Base-by-base conservation (phyloP, 2,113 vertebrate genomes). In the Odobenus rosmarus region DNA sequence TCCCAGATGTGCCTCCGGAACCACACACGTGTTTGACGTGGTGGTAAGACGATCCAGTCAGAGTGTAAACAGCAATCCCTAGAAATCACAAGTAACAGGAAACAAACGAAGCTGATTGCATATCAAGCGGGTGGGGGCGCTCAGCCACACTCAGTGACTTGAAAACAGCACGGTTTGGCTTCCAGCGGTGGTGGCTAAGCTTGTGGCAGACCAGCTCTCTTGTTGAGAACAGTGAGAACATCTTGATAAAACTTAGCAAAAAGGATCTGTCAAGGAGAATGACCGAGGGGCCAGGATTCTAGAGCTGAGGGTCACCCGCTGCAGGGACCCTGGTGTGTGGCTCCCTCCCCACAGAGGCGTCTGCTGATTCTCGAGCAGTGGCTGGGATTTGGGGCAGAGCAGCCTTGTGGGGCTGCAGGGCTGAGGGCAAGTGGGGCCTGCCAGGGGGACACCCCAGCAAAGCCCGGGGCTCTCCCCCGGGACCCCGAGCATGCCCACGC, bases 121-220 rank as follows among this genome's bases (percentile, higher is more conserved):
- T 2, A 0, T 49, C 26, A 0, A 11, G 18, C 4, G 42, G 9
- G 23, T 10, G 23, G 3, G 8, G 16, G 9, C 1, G 72, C 33
- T 46, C 26, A 28, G 28, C 81, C 18, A 14, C 18, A 2, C 26
- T 3, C 55, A 1, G 28, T 1, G 46, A 71, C 28, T 36, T 71
- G 11, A n/a, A 3, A 7, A 16, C 0, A 0, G 23, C 19, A 1
- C 1, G 2, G 7, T 49, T 4, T 15, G 39, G 14, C 5, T 21
- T 61, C 62, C 23, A 1, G 5, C 53, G 24, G 7, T 2, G 55
- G n/a, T 8, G 5, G 10, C 23, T 31, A 2, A 16, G 49, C 59
- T 33, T 3, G 18, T 3, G 5, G 28, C 28, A 26, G 33, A 33
- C 39, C 13, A 24, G 15, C 24, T 15, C 8, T 18, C 61, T 46